These are phyloP conservation scores for Xenopus tropicalis DNA, from an alignment of 2,113 vertebrate genomes.

Conservation along the genomic window UCB_Xtro_10.0 CM004451.2:75957001-75957500, in stretches of 20 bases:
- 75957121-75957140: too few species aligned
- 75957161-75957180: too few species aligned
- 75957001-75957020: too few species aligned
- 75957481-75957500: conserved; percentile 15
- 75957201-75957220: too few species aligned
- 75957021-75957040: too few species aligned
- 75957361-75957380: conserved; percentile 98
- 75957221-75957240: background rate
- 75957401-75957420: conserved; percentile 15
- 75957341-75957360: conserved; percentile 91
- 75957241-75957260: conserved; percentile 53
- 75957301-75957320: conserved; percentile 94
- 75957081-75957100: too few species aligned
- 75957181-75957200: too few species aligned
- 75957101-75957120: too few species aligned
- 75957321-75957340: conserved; percentile 92
- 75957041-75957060: too few species aligned
- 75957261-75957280: conserved; percentile 93
- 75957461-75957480: conserved; percentile 12
- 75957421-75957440: background rate
- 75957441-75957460: conserved; percentile 25
- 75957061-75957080: too few species aligned
- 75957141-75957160: too few species aligned
- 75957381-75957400: conserved; percentile 72
- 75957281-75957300: conserved; percentile 93